These are phyloP conservation scores for Cossypha niveicapilla DNA, from an alignment of 2,797 vertebrate species.

Conservation along the genomic window DNA sequence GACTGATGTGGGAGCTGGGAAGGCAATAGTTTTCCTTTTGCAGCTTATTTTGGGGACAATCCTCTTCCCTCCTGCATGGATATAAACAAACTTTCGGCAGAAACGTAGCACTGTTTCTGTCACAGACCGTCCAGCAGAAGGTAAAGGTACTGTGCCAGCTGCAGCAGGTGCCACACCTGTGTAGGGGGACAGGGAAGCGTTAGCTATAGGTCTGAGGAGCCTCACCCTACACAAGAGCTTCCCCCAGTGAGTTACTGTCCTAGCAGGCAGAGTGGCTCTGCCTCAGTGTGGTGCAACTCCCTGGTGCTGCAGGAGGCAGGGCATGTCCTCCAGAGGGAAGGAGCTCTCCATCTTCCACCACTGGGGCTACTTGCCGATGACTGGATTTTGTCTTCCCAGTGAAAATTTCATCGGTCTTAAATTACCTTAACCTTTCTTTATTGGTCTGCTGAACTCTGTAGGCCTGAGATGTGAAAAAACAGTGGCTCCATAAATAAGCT, in stretches of 20 bases:
- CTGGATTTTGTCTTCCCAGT: neutral
- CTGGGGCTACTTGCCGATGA: neutral
- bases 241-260: accelerated
- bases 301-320: neutral
- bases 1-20: neutral
- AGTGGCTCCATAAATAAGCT: neutral
- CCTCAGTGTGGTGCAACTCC: accelerated
- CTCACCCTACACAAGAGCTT: neutral
- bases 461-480: neutral
- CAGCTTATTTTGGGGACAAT: neutral
- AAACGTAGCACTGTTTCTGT: neutral
- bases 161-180: accelerated
- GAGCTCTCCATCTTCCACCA: neutral
- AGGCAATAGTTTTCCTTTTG: neutral
- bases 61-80: neutral
- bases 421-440: neutral
- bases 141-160: neutral
- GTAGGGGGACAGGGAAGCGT: neutral
- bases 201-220: neutral
- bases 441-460: neutral
- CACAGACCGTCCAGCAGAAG: neutral
- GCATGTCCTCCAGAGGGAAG: neutral
- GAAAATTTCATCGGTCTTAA: neutral
- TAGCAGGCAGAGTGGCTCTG: neutral
- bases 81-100: neutral